These are phyloP conservation scores for Bucco capensis DNA, from an alignment of 2,113 vertebrate species.

Conservation along the genomic window DNA sequence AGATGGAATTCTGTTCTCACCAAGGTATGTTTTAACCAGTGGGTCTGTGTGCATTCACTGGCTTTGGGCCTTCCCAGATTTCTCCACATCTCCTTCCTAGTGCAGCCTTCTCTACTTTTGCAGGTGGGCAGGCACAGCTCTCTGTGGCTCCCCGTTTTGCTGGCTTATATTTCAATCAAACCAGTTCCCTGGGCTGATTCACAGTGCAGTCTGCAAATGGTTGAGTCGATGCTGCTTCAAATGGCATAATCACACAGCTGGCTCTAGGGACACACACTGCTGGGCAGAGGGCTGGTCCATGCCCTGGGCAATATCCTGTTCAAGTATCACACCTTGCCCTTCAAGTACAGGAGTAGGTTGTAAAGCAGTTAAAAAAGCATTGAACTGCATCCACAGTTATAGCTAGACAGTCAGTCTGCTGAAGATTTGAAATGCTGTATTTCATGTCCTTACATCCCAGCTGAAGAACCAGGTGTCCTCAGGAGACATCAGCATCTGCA, in stretches of 20 bases:
- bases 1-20: accelerated
- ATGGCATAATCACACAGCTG: neutral
- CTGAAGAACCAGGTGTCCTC: neutral
- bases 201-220: neutral
- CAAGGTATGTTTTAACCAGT: accelerated
- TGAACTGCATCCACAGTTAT: neutral
- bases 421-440: neutral
- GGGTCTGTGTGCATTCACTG: accelerated
- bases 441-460: neutral
- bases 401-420: neutral
- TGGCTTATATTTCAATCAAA: neutral
- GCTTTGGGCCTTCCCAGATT: neutral
- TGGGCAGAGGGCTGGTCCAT: neutral
- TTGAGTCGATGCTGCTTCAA: neutral
- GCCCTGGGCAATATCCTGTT: neutral
- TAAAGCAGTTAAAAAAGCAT: neutral
- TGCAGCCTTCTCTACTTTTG: neutral
- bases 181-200: neutral
- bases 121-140: neutral
- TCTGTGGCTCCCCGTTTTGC: neutral
- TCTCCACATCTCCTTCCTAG: neutral
- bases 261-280: neutral
- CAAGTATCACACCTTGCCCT: neutral
- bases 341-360: accelerated
- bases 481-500: neutral